Base-by-base conservation (phyloP, 1,140 invertebrate genomes). In the Monochamus saltuarius region DNA sequence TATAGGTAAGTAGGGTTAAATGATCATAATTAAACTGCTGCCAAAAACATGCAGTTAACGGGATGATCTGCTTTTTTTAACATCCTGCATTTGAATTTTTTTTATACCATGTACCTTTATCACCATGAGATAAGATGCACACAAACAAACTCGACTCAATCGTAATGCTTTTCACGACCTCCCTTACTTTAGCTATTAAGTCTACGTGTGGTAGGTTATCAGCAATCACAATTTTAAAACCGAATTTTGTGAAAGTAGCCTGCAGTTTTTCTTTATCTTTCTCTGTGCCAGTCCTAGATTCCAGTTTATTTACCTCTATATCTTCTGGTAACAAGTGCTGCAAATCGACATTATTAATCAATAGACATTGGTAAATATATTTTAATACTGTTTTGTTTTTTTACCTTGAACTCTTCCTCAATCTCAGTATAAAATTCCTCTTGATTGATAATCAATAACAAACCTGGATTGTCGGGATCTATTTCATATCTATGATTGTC, bases 391-490 rank as follows among this genome's bases (percentile, higher is more conserved):
- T n/a, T n/a, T n/a, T n/a, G n/a, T n/a, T n/a, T n/a, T 56, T 38
- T 56, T 59, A 72, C 69, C 46, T 63, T 39, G 46, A 47, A 67
- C 36, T 61, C 9, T 19, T 43, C n/a, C 40, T 65, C 54, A 8
- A 49, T 39, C 54, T 73, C 72, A n/a, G 52, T 65, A 60, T 74
- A 69, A 60, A 74, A 73, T 7, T 56, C 10, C 56, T 69, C 62
- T 52, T 74, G 71, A 59, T 74, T 72, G 45, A 74, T 72, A 45
- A 74, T 74, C n/a, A 74, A 57, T 43, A 66, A 61, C 13, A 73
- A 14, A 3, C 72, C 72, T 9, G 69, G 69, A 17, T 62, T 56
- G 11, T 66, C 38, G 11, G 61, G 61, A 61, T 74, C 55, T 37
- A 74, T 66, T 16, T 47, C 3, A 55, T 74, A 74, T n/a, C 22